These are phyloP conservation scores for Platerodrilus igneus DNA, from an alignment of 2,888 invertebrate genomes.

Conservation along the genomic window DNA sequence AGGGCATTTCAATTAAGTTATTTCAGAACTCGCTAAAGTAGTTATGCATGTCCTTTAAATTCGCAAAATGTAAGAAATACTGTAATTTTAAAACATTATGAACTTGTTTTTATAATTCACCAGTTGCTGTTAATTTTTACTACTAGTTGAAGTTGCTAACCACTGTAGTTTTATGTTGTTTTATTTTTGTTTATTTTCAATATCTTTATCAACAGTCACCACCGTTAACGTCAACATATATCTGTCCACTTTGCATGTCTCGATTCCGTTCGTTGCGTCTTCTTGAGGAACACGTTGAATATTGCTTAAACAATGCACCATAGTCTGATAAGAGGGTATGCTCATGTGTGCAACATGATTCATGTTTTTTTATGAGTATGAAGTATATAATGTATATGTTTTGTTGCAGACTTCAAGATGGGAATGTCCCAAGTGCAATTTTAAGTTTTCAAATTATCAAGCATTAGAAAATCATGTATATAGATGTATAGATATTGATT, in stretches of 20 bases:
- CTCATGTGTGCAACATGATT: slow-evolving; percentile 1
- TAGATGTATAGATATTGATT: slow-evolving; percentile 31
- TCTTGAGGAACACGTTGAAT: slow-evolving; percentile 56
- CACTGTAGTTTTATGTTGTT: too few relatives aligned
- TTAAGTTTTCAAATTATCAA: slow-evolving; percentile 28
- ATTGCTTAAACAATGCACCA: slow-evolving; percentile 38
- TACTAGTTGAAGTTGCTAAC: too few relatives aligned
- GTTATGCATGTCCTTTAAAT: too few relatives aligned
- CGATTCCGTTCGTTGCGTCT: slow-evolving; percentile 51
- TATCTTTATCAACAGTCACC: slow-evolving; percentile 38
- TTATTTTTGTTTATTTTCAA: too few relatives aligned
- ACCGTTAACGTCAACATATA: slow-evolving; percentile 49
- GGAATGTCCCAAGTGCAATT: slow-evolving; percentile 31
- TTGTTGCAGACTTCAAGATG: slow-evolving; percentile 14
- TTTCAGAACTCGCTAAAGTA: too few relatives aligned
- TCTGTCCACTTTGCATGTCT: slow-evolving; percentile 57
- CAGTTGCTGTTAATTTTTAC: too few relatives aligned
- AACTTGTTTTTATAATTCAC: too few relatives aligned
- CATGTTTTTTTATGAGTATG: slow-evolving; percentile 9
- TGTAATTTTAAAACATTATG: too few relatives aligned
- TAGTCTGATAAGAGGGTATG: slow-evolving; percentile 9
- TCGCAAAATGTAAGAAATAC: too few relatives aligned
- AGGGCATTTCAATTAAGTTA: too few relatives aligned
- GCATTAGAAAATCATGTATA: slow-evolving; percentile 35
- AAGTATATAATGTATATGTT: slow-evolving; percentile 1